phyloP scores from a whole-genome alignment of 1,140 invertebrate species.

The Leucophenga varia region DNA sequence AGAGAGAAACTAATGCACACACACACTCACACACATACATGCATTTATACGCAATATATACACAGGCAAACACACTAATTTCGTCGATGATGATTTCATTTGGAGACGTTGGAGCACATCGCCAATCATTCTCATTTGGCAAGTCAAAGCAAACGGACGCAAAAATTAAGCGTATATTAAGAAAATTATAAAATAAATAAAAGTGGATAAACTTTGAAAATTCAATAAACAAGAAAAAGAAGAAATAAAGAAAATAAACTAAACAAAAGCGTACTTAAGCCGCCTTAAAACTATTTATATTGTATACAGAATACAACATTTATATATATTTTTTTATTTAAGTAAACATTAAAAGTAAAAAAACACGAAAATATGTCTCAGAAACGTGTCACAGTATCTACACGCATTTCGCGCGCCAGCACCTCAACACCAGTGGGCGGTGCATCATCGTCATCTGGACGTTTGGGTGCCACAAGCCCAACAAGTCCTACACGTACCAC shows the following conservation, averaged over 20 bases:
- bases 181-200: constrained; percentile 3
- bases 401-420: constrained; percentile 48
- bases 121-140: no score
- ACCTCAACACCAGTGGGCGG: constrained; percentile 46
- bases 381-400: constrained; percentile 44
- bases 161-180: constrained; percentile 1
- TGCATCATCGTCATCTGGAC: constrained; percentile 25
- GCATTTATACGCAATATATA: constrained; percentile 14
- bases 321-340: constrained; percentile 4
- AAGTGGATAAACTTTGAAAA: not conserved
- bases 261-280: constrained; percentile 7
- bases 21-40: no score
- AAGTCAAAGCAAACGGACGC: constrained; percentile 39
- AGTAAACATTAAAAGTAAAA: constrained; percentile 2
- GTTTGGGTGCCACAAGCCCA: constrained; percentile 39
- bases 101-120: constrained; percentile 12
- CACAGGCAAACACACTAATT: constrained; percentile 31
- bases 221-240: constrained; percentile 3
- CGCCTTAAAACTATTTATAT: constrained; percentile 3
- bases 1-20: no score
- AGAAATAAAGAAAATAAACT: constrained; percentile 3
- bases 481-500: constrained; percentile 83
- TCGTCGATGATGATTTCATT: constrained; percentile 42
- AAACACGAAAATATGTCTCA: constrained; percentile 37
- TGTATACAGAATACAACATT: constrained; percentile 33